Conservation (phyloP, 2,113 vertebrate species). For the Narcine bancroftii region DNA sequence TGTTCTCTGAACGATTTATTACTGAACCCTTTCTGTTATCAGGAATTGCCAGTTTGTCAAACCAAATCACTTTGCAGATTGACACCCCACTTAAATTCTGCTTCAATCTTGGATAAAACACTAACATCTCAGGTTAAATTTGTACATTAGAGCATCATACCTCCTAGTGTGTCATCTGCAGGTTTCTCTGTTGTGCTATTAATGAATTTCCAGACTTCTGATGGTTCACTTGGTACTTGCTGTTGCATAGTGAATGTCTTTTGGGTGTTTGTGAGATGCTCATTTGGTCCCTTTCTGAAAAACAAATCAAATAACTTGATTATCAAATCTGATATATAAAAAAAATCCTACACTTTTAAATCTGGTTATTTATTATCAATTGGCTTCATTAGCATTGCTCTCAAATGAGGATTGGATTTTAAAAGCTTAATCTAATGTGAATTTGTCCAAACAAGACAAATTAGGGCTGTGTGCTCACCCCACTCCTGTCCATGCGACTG, state of each 20-base stretch:
- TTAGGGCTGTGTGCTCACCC: too few relatives aligned
- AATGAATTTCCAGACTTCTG: neutral
- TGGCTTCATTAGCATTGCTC: neutral
- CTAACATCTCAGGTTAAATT: neutral
- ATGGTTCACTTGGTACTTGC: neutral
- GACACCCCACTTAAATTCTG: neutral
- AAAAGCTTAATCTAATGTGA: neutral
- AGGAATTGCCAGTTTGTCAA: neutral
- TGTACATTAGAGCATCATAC: neutral
- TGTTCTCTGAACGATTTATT: neutral
- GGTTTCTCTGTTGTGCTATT: neutral
- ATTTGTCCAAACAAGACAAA: neutral
- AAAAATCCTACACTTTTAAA: neutral
- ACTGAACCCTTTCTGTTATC: neutral
- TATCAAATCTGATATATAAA: neutral
- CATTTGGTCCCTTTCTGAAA: slow-evolving; percentile 40
- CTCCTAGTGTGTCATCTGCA: neutral
- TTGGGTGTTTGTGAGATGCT: slow-evolving; percentile 41
- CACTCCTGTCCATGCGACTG: too few relatives aligned
- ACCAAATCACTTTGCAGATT: neutral
- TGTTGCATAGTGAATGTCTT: slow-evolving; percentile 35
- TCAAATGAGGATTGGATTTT: neutral
- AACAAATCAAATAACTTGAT: neutral
- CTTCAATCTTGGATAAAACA: neutral
- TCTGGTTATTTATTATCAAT: neutral